phyloP scores from a whole-genome alignment of 2,888 invertebrate genomes.

The Leptopilina drosophilae region DNA sequence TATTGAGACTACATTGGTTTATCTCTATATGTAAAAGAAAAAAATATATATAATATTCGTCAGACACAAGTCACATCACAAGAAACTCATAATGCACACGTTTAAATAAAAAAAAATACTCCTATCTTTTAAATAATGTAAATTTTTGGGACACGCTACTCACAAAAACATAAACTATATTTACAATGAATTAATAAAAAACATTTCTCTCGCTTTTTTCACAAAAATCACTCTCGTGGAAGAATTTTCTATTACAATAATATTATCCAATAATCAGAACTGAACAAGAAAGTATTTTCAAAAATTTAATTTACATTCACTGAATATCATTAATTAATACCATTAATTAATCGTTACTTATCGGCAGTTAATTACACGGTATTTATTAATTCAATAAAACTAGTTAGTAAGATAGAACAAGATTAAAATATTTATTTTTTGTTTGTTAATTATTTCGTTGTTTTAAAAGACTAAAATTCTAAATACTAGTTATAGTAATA shows the following conservation, averaged over 20 bases:
- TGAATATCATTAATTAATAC: too few relatives aligned
- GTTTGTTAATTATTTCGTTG: too few relatives aligned
- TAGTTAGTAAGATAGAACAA: too few relatives aligned
- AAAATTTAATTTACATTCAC: background rate
- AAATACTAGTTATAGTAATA: too few relatives aligned
- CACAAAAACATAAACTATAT: conserved; percentile 29
- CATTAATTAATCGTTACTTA: too few relatives aligned
- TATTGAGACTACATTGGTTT: background rate
- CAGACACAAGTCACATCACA: conserved; percentile 33
- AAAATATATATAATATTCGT: conserved; percentile 14
- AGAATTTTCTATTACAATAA: background rate
- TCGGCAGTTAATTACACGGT: too few relatives aligned
- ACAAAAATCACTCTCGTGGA: conserved; percentile 30
- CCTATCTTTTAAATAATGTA: conserved; percentile 15
- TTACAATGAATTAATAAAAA: conserved; percentile 14
- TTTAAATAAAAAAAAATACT: conserved; percentile 24
- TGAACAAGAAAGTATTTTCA: background rate
- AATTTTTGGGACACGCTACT: conserved; percentile 16
- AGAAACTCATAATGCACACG: conserved; percentile 32
- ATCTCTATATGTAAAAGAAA: conserved; percentile 16
- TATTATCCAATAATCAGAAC: conserved; percentile 14
- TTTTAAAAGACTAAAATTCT: too few relatives aligned
- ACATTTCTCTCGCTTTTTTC: background rate
- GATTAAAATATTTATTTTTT: too few relatives aligned
- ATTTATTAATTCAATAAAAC: background rate